Percentiles rank a stretch among this genome's conserved stretches.
phyloP scores from a whole-genome alignment of 2,797 vertebrate genomes.

The Brachymystax lenok region DNA sequence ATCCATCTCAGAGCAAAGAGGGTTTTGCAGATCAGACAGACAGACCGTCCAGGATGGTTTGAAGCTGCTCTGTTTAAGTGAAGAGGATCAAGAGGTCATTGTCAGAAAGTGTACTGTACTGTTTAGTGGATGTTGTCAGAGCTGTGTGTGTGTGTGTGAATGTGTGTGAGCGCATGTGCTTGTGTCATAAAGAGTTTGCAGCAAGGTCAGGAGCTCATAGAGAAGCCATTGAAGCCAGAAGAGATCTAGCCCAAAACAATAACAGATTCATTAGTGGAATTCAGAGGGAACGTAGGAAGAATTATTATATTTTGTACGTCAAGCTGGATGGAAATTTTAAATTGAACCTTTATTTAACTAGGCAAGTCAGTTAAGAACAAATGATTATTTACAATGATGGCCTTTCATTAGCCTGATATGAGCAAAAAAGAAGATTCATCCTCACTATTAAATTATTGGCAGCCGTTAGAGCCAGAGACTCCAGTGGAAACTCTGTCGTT shows the following conservation, averaged over 20 bases:
- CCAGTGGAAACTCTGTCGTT: conserved; percentile 45
- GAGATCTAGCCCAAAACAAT: not conserved
- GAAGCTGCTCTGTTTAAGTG: conserved; percentile 40
- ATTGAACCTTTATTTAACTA: no score
- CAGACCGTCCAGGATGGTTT: conserved; percentile 2
- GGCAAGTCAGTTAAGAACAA: not conserved
- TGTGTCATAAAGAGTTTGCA: not conserved
- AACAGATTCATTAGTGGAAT: not conserved
- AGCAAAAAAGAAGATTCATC: not conserved
- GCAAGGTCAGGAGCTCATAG: no score
- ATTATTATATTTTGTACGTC: not conserved
- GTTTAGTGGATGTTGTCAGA: conserved; percentile 56
- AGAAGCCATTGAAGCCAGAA: not conserved
- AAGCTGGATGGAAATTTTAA: not conserved
- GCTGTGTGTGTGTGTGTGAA: not conserved
- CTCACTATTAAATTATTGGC: conserved; percentile 4
- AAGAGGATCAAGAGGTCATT: conserved; percentile 50
- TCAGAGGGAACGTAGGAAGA: not conserved
- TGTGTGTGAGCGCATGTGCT: not conserved
- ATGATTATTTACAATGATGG: no score
- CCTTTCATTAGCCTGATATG: not conserved
- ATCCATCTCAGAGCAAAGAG: not conserved
- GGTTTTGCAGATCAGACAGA: not conserved
- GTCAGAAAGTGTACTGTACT: conserved; percentile 31
- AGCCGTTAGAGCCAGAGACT: conserved; percentile 16